phyloP scores from a whole-genome alignment of 2,113 vertebrate species.

The Stigmatopora argus region DNA sequence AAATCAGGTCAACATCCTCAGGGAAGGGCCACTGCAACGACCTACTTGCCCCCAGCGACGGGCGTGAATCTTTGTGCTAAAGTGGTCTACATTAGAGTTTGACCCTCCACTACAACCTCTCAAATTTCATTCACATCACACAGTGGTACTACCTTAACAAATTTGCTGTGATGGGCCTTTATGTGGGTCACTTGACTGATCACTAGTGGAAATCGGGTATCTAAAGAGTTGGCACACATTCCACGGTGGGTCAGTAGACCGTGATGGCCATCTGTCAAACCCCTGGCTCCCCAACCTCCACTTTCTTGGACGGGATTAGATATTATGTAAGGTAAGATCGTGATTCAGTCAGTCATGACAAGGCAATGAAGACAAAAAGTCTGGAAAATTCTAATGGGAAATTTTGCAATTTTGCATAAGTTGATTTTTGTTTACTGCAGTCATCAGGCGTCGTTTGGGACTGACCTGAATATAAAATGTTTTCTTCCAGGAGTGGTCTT shows the following conservation, averaged over 20 bases:
- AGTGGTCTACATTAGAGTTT: conserved; percentile 29
- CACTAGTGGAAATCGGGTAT: conserved; percentile 5
- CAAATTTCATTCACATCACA: conserved; percentile 30
- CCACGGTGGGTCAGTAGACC: conserved; percentile 42
- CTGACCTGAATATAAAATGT: no score
- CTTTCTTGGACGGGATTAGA: conserved; percentile 2
- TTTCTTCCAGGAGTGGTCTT: no score
- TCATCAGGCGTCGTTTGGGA: no score
- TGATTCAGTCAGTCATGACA: background rate
- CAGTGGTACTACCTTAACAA: conserved; percentile 3
- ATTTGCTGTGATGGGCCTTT: conserved; percentile 3
- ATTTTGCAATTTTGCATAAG: no score
- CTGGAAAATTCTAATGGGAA: no score
- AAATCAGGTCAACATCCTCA: conserved; percentile 61
- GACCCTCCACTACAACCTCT: conserved; percentile 15
- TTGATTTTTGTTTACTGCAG: no score
- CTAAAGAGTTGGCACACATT: conserved; percentile 45
- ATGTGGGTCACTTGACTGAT: conserved; percentile 32
- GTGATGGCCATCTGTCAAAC: conserved; percentile 54
- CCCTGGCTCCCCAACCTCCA: conserved; percentile 26
- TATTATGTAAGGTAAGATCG: background rate
- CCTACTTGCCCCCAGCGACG: conserved; percentile 43
- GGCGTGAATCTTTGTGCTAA: conserved; percentile 30
- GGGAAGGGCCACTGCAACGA: conserved; percentile 39
- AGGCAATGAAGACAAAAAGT: background rate